Evolutionary conservation across 2,797 vertebrate genomes (phyloP).

Genomic region (Salarias fasciatus): DNA sequence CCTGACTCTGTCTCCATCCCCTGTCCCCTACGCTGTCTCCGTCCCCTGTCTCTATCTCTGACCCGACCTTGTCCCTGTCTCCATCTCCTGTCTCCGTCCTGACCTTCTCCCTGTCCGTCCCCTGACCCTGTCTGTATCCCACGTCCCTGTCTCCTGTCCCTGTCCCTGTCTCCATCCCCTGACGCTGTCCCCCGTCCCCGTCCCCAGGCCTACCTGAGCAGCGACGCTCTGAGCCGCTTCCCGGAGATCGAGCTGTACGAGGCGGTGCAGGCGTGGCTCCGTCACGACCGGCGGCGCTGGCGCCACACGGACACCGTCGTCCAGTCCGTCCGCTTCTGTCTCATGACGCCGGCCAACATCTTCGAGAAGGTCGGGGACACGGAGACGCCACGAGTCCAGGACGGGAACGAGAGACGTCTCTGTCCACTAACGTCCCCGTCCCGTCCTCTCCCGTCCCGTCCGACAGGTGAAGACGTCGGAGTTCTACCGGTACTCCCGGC

Average conservation of each 20-base stretch:
- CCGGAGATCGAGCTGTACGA: constrained; percentile 98
- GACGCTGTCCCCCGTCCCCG: no score
- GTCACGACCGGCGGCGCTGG: constrained; percentile 98
- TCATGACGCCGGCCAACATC: constrained; percentile 98
- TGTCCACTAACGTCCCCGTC: no score
- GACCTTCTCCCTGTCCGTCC: no score
- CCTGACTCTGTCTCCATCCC: no score
- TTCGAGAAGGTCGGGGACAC: constrained; percentile 92
- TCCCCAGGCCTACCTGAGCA: constrained; percentile 90
- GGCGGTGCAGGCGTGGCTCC: constrained; percentile 96
- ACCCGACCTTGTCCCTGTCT: no score
- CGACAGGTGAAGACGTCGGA: constrained; percentile 96
- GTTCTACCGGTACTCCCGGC: constrained; percentile 97
- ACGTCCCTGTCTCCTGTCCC: neutral
- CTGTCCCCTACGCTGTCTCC: no score
- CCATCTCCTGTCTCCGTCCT: no score
- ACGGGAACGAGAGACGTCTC: no score
- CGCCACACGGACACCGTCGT: constrained; percentile 97
- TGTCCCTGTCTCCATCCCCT: no score
- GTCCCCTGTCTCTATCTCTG: no score
- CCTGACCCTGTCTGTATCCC: no score
- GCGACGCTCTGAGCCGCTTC: constrained; percentile 94
- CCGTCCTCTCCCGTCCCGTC: neutral
- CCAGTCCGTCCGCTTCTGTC: constrained; percentile 98
- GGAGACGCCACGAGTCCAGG: no score